Percentiles rank a stretch among this genome's conserved stretches.
phyloP scores from a whole-genome alignment of 2,113 vertebrate species.

The Zingel zingel region DNA sequence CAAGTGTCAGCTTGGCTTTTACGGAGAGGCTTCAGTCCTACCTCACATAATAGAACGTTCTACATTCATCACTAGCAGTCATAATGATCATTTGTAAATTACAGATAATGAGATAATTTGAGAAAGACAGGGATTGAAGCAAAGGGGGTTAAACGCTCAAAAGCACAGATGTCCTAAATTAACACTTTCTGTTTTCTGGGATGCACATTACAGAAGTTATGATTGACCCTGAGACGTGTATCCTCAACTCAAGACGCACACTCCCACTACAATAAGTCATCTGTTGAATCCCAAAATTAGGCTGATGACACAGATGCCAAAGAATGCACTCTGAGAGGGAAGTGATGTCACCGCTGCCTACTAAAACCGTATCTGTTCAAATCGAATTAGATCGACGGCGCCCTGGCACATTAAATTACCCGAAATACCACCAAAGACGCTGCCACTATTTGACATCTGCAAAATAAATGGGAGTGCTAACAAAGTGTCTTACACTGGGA shows the following conservation, averaged over 20 bases:
- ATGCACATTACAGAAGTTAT: conserved; percentile 46
- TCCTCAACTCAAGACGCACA: conserved; percentile 45
- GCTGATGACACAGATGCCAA: conserved; percentile 76
- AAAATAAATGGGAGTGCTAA: conserved; percentile 61
- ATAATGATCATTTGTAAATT: conserved; percentile 8
- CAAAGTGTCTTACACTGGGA: conserved; percentile 55
- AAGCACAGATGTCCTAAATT: neutral
- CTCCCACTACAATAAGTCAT: conserved; percentile 80
- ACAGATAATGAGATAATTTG: neutral
- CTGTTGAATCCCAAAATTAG: conserved; percentile 77
- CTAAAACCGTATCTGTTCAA: conserved; percentile 80
- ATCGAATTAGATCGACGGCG: conserved; percentile 80
- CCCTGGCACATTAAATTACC: conserved; percentile 79
- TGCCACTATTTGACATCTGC: conserved; percentile 64
- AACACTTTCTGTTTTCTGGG: conserved; percentile 22
- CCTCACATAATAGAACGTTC: neutral
- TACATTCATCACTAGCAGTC: neutral
- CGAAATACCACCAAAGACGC: conserved; percentile 75
- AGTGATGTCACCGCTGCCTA: conserved; percentile 78
- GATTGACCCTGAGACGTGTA: conserved; percentile 47
- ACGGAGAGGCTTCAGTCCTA: neutral
- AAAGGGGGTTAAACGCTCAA: neutral
- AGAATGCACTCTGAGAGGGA: conserved; percentile 79
- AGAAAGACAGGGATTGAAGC: neutral
- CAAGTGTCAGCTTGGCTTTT: neutral